Base-by-base conservation (phyloP, 2,888 invertebrate genomes). In the Agriopis marginaria region DNA sequence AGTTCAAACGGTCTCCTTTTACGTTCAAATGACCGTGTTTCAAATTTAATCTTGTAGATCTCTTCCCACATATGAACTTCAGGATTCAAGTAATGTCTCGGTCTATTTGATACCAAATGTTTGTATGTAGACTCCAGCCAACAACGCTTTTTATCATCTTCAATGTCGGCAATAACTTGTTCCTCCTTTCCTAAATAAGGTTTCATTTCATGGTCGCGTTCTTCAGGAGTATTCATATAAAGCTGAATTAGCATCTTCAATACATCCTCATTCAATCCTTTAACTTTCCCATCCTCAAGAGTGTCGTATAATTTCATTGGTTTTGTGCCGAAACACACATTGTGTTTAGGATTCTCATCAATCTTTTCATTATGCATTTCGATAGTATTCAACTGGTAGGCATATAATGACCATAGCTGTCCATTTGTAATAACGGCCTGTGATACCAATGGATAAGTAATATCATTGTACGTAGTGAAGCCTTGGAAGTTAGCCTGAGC, bases 361-460 rank as follows among this genome's bases (percentile, higher is more conserved):
- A 95, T 89, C 77, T 96, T 85, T 75, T 96, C 95, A 44, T 95
- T 91, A 80, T 97, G 96, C 77, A 97, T 88, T 12, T 95, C 83
- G 47, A 96, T 95, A 0, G 98, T 99, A 86, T 99, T 99, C 68
- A 99, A 89, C 88, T 99, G 99, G 86, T 99, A 99, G 12, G 96
- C 95, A 83, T 97, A 97, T 76, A 99, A 97, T 0, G 97, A 97
- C 96, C 98, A 98, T 5, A 95, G 85, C 75, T 97, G 96, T 0
- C 99, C 99, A 90, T 99, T 97, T 0, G 98, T 98, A 50, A 99
- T 95, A 12, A 98, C 93, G 14, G 97, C 96, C 95, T 99, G 99
- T 5, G 98, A 97, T 0, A 97, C 96, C 66, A 99, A 88, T 0
- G 99, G 99, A 86, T 99, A 98, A 0, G 98, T 98, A 17, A 99